These are phyloP conservation scores for Oegoconia quadripuncta DNA, from an alignment of 2,888 invertebrate genomes.

Conservation along the genomic window DNA sequence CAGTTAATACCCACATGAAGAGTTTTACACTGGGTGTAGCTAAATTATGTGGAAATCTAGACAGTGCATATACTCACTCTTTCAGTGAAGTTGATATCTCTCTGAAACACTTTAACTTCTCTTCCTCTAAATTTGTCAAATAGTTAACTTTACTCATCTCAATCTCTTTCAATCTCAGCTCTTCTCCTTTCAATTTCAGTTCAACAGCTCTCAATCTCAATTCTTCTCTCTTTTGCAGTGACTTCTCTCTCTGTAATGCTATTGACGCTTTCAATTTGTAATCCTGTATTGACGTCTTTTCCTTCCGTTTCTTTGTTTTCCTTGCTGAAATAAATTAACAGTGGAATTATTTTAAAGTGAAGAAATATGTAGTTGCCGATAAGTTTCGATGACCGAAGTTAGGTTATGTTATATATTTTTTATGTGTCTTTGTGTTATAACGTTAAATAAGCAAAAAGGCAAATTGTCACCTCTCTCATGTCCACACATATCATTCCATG, in stretches of 20 bases:
- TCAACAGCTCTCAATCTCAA: slow-evolving; percentile 40
- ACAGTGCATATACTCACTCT: slow-evolving; percentile 38
- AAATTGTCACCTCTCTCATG: too few species aligned
- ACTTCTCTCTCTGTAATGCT: slow-evolving; percentile 35
- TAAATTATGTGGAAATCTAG: too few species aligned
- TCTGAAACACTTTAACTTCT: slow-evolving; percentile 41
- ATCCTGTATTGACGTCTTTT: slow-evolving; percentile 31
- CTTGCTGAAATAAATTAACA: slow-evolving; percentile 1
- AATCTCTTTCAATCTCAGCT: slow-evolving; percentile 38
- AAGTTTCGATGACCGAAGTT: too few species aligned
- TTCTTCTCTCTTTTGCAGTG: slow-evolving; percentile 39
- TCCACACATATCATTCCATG: too few species aligned
- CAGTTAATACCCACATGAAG: too few species aligned
- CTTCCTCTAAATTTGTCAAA: slow-evolving; percentile 41
- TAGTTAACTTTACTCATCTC: slow-evolving; percentile 47
- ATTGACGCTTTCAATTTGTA: slow-evolving; percentile 33
- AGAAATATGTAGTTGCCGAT: too few species aligned
- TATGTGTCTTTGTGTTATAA: too few species aligned
- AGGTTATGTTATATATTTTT: too few species aligned
- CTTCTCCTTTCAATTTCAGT: slow-evolving; percentile 42
- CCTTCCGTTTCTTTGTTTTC: slow-evolving; percentile 18
- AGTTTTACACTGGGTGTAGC: too few species aligned
- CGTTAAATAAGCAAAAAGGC: too few species aligned
- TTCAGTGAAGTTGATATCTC: slow-evolving; percentile 39
- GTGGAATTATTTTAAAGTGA: too few species aligned